Evolutionary conservation across 1,140 invertebrate genomes (phyloP).

Genomic region (Caenorhabditis brenneri): DNA sequence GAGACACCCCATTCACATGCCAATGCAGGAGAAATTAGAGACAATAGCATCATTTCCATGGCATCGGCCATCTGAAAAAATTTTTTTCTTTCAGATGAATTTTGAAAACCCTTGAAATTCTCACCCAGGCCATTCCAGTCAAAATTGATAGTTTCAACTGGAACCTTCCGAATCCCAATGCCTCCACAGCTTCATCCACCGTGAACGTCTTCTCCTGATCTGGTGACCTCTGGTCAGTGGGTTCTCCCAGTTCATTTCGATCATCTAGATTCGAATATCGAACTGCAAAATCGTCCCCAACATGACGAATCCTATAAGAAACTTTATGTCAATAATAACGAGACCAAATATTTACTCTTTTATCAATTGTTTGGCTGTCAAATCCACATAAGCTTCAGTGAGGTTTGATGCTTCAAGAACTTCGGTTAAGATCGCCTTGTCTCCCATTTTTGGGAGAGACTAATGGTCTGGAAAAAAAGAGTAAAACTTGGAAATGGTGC

Average conservation of each 20-base stretch:
- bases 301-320: constrained; percentile 51
- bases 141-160: constrained; percentile 80
- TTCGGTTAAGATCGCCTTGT: constrained; percentile 67
- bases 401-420: constrained; percentile 67
- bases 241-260: constrained; percentile 38
- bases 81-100: neutral
- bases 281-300: constrained; percentile 45
- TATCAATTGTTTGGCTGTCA: constrained; percentile 64
- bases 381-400: constrained; percentile 65
- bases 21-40: constrained; percentile 87
- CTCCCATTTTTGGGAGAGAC: constrained; percentile 59
- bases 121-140: constrained; percentile 74
- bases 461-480: too few relatives aligned
- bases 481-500: too few relatives aligned
- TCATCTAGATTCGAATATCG: constrained; percentile 51
- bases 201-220: constrained; percentile 77
- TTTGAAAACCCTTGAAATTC: neutral
- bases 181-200: constrained; percentile 83
- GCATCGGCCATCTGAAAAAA: constrained; percentile 87
- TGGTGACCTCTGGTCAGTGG: neutral
- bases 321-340: neutral
- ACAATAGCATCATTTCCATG: constrained; percentile 97
- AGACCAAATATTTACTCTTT: constrained; percentile 64
- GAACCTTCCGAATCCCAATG: constrained; percentile 90
- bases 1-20: constrained; percentile 91